Evolutionary conservation across 2,888 invertebrate species (phyloP), one percentile per base, ranked within the genome.

Genomic region (Pachliopta kotzebuea): DNA sequence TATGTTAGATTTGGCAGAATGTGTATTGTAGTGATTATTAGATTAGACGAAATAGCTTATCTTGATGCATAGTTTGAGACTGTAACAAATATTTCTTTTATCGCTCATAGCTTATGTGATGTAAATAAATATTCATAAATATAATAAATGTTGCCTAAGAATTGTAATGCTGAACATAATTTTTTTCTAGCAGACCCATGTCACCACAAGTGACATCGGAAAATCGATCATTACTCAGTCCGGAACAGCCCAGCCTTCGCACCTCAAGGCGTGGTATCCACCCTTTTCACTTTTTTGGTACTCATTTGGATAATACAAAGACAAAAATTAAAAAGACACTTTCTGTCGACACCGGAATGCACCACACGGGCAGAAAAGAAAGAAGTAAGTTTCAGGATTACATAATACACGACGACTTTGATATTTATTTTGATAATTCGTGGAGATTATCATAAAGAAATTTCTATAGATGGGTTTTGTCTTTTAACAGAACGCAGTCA

Each of bases 271-370:
- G 87, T 45, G 77, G 79, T 4, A 78, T 84, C 56, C 85, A 84
- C 68, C 83, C 88, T 0, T 91, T 91, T 72, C 90, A 91, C 67
- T 88, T 92, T 74, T 91, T 92, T 61, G 92, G 92, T 1, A 79
- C 85, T 0, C 92, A 92, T 62, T 77, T 91, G 14, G 92, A 92
- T 66, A 86, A 72, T 67, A 88, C 88, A 14, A 88, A 85, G 62
- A 84, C 88, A 0, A 92, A 90, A 70, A 92, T 92, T 63, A 92
- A 92, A 79, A 92, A 92, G 70, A 92, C 92, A 0, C 76, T 91
- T 0, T 92, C 92, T 0, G 92, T 92, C 20, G 92, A 92, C 56
- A 91, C 92, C 0, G 92, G 92, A 29, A 92, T 92, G 85, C 92
- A 92, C 74, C 92, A 90, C 63, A 91, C 91, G n/a, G 92, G 92